Base-by-base conservation (phyloP, 2,888 invertebrate genomes). In the Drosophila falleni region DNA sequence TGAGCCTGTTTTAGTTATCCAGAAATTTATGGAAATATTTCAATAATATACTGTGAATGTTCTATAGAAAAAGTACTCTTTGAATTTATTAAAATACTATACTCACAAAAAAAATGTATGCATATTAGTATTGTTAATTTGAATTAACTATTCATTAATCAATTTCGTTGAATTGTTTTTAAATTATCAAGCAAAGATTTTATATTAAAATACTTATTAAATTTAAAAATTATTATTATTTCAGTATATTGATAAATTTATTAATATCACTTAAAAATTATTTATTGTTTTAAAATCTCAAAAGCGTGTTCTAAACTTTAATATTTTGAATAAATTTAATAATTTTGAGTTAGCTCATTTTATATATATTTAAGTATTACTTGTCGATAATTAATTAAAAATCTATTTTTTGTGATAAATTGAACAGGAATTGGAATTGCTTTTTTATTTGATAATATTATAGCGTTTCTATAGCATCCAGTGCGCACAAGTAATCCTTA, bases 401-500 rank as follows among this genome's bases (percentile, higher is more conserved):
- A 35, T 13, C 23, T 23, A 1, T 4, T 33, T 33, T 33, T 33
- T 37, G 6, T 3, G 15, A 15, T 6, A 15, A 1, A 9, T 15
- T 15, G 15, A 8, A 9, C 3, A 16, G 9, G 8, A 39, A 16
- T 15, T 3, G 9, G 9, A 39, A 39, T 39, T 39, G 39, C 2
- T 39, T 39, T 16, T 3, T 15, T 26, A 26, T 44, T 44, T 23
- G 5, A 26, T 19, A 1, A 11, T 11, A 16, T 16, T 19, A 19
- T 42, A 11, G 11, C 19, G 11, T 42, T 19, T 42, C 15, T 26
- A n/a, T n/a, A n/a, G 10, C 47, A 29, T 15, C 29, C 10, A 1
- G 29, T 29, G 29, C 26, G 26, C 26, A n/a, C 26, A n/a, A 35
- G 29, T 16, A 51, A 26, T 41, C 46, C 58, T 47, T 46, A 35